These are phyloP conservation scores for Dascyllus trimaculatus DNA, from an alignment of 2,113 vertebrate genomes.

Conservation along the genomic window DNA sequence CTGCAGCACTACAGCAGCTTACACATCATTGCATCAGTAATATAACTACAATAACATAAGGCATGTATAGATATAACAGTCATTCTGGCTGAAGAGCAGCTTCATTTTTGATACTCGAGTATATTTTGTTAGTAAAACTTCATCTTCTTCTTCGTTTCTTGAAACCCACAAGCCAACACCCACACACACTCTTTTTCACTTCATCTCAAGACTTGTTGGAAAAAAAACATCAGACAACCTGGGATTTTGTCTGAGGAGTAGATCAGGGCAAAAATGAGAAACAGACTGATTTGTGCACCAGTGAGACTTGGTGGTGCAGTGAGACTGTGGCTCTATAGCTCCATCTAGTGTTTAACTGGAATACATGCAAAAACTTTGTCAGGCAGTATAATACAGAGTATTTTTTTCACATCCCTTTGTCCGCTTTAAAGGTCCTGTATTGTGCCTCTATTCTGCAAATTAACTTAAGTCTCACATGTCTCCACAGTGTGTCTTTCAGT, in stretches of 20 bases:
- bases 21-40: background rate
- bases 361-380: background rate
- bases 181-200: background rate
- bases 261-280: background rate
- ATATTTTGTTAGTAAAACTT: too few relatives aligned
- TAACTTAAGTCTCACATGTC: too few relatives aligned
- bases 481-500: too few relatives aligned
- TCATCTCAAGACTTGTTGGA: background rate
- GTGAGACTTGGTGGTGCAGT: background rate
- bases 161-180: background rate
- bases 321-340: conserved; percentile 23
- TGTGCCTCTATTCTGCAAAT: too few relatives aligned
- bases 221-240: background rate
- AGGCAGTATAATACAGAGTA: background rate
- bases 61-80: too few relatives aligned
- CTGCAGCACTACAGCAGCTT: background rate
- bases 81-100: too few relatives aligned
- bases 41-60: background rate
- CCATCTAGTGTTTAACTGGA: conserved; percentile 54
- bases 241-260: background rate
- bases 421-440: too few relatives aligned
- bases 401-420: background rate
- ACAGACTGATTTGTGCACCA: too few relatives aligned
- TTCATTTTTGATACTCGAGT: too few relatives aligned
- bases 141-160: background rate